Base-by-base conservation (phyloP, 2,888 invertebrate genomes). In the Orthosia gothica region DNA sequence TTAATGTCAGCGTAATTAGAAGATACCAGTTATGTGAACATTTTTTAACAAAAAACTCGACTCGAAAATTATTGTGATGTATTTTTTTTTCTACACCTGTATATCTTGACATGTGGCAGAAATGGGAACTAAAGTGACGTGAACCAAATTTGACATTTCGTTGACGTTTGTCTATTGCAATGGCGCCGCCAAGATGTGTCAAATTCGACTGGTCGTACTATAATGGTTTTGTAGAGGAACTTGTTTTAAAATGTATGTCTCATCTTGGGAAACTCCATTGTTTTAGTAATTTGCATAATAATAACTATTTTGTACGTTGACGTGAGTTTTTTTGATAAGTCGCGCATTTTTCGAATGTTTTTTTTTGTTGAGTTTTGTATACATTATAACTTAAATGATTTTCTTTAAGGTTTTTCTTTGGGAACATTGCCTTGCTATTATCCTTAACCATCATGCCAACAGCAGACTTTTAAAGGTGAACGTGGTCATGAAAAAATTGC, bases 1-100 rank as follows among this genome's bases (percentile, higher is more conserved):
- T 87, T 70, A 85, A 70, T 85, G 79, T 84, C 77, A 84, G 82
- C 71, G 76, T 86, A 79, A 87, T 87, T 82, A 80, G 74, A 79
- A 76, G 77, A 70, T 80, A 74, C 58, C 49, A 71, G 64, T 26
- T 70, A 73, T 57, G 73, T 69, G 82, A 81, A 84, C 68, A 76
- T 47, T 49, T 59, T 79, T 82, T 74, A 23, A 79, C 40, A 65
- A 83, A 83, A 83, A 83, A 57, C 57, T 58, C 20, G 23, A 72
- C 68, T 64, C 18, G 18, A 57, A 40, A 61, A 61, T 65, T 65
- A 70, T 58, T 63, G 75, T 69, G 32, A 58, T 70, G 61, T 61
- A 55, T 54, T 58, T 80, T 58, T 61, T 68, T 79, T 58, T 32
- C 0, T 11, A 13, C 40, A 23, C 58, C 47, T 49, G 18, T 57